Conservation (phyloP, 2,113 vertebrate genomes). For the Nematolebias whitei region DNA sequence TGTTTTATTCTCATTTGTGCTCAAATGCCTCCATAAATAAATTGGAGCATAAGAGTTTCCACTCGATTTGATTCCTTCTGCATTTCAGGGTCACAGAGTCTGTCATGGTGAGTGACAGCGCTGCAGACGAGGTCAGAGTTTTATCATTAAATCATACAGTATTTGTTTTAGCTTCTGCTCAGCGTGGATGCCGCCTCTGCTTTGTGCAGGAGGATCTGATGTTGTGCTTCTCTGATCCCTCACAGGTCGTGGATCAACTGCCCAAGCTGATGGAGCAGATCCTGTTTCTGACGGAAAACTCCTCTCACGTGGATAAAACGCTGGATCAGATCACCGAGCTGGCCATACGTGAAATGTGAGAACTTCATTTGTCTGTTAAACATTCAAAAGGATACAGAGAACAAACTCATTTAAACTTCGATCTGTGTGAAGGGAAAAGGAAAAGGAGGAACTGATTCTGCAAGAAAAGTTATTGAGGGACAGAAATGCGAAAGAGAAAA, state of each 20-base stretch:
- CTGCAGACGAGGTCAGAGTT: slow-evolving; percentile 64
- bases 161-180: neutral
- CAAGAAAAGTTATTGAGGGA: slow-evolving; percentile 73
- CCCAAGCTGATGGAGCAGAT: slow-evolving; percentile 86
- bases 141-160: neutral
- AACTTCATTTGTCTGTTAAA: neutral
- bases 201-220: slow-evolving; percentile 77
- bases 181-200: neutral
- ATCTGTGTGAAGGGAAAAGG: slow-evolving; percentile 76
- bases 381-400: neutral
- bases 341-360: slow-evolving; percentile 80
- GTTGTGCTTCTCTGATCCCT: slow-evolving; percentile 87
- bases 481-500: slow-evolving; percentile 79
- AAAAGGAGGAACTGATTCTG: slow-evolving; percentile 77
- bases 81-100: slow-evolving; percentile 44
- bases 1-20: neutral
- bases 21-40: too few relatives aligned
- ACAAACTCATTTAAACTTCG: neutral
- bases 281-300: slow-evolving; percentile 85
- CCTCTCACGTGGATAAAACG: slow-evolving; percentile 79
- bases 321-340: slow-evolving; percentile 74
- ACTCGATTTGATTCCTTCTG: neutral
- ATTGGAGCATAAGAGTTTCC: too few relatives aligned
- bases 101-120: slow-evolving; percentile 37
- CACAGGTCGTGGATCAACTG: slow-evolving; percentile 84